phyloP scores from a whole-genome alignment of 2,113 vertebrate species.

The Lanius collurio region DNA sequence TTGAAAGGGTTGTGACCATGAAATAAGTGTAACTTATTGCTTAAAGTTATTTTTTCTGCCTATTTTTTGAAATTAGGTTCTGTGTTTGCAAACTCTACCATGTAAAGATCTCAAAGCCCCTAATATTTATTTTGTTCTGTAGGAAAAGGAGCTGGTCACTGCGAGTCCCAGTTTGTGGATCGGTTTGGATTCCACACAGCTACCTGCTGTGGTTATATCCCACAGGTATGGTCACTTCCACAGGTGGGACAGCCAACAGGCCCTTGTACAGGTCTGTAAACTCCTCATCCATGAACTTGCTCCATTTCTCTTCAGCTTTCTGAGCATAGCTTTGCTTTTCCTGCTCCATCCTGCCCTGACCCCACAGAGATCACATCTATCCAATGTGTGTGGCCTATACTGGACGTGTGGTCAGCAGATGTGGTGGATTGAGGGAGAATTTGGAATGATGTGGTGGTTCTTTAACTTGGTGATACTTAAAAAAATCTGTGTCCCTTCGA shows the following conservation, averaged over 20 bases:
- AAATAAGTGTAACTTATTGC: not conserved
- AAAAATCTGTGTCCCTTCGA: not conserved
- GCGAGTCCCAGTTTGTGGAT: constrained; percentile 68
- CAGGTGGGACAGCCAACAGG: not conserved
- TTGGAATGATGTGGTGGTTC: not conserved
- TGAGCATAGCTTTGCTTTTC: not conserved
- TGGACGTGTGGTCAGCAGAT: not conserved
- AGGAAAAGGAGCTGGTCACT: constrained; percentile 78
- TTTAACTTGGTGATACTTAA: not conserved
- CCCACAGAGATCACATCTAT: not conserved
- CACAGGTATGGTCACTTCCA: constrained; percentile 77
- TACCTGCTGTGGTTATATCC: constrained; percentile 90
- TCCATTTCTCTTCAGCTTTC: not conserved
- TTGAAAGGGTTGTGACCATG: not conserved
- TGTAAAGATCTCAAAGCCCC: not conserved
- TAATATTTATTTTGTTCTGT: not conserved
- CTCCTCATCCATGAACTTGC: not conserved
- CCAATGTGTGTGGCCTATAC: not conserved
- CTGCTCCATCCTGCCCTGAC: not conserved
- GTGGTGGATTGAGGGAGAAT: not conserved
- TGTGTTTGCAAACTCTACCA: not conserved
- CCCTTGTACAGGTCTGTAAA: not conserved
- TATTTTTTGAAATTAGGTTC: not conserved
- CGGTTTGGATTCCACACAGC: constrained; percentile 84
- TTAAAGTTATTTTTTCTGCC: not conserved